Evolutionary conservation across 2,797 vertebrate genomes (phyloP).

Genomic region (Acestrorhynchus altus): DNA sequence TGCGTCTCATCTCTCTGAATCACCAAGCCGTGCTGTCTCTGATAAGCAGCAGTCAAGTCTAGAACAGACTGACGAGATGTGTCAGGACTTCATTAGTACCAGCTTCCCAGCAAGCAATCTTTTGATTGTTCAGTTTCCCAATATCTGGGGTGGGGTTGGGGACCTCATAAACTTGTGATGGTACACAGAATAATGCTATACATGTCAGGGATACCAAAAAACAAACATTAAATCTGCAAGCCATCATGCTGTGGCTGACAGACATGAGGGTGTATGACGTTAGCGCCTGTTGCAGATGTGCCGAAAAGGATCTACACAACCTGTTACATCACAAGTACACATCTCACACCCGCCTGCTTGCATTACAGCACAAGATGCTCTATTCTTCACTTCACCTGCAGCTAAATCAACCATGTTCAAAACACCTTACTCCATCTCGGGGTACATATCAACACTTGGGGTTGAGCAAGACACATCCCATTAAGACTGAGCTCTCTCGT

Average conservation of each 20-base stretch:
- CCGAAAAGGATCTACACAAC: neutral
- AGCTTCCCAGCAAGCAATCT: neutral
- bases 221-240: neutral
- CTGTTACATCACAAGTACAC: slow-evolving; percentile 53
- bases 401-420: slow-evolving; percentile 4
- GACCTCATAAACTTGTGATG: neutral
- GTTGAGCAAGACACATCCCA: slow-evolving; percentile 50
- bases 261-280: neutral
- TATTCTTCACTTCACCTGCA: slow-evolving; percentile 12
- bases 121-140: neutral
- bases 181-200: too few relatives aligned
- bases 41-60: slow-evolving; percentile 15
- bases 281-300: neutral
- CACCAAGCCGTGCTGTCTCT: slow-evolving; percentile 1
- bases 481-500: slow-evolving; percentile 53
- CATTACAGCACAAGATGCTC: slow-evolving; percentile 32
- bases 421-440: slow-evolving; percentile 11
- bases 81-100: slow-evolving; percentile 11
- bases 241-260: neutral
- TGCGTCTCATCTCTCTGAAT: neutral
- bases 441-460: neutral
- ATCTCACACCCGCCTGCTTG: slow-evolving; percentile 37
- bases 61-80: neutral
- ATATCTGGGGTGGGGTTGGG: neutral
- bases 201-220: neutral